Evolutionary conservation across 1,140 invertebrate genomes (phyloP).

Genomic region (Solenopsis invicta): DNA sequence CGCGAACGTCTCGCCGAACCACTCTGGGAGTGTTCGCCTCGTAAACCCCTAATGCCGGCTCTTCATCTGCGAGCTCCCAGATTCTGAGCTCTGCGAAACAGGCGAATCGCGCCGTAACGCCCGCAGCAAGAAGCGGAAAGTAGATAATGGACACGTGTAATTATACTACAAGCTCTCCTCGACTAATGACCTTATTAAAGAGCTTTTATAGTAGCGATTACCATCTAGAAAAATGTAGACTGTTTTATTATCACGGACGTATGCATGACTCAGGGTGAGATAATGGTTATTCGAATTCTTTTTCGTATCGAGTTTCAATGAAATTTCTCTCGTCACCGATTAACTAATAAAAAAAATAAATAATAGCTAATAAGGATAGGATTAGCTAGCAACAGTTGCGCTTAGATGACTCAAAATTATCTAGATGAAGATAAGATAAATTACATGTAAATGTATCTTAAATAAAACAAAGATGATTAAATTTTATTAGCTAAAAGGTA

Average conservation of each 20-base stretch:
- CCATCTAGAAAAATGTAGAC: background rate
- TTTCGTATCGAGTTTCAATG: background rate
- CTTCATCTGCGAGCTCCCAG: conserved; percentile 56
- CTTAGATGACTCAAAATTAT: too few relatives aligned
- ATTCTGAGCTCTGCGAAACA: conserved; percentile 38
- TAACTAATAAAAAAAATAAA: background rate
- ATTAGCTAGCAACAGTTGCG: too few relatives aligned
- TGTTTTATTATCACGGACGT: background rate
- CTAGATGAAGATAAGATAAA: too few relatives aligned
- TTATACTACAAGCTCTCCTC: conserved; percentile 23
- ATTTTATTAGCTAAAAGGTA: too few relatives aligned
- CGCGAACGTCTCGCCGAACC: conserved; percentile 67
- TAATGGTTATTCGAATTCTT: background rate
- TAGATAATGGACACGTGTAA: conserved; percentile 56
- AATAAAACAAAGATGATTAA: too few relatives aligned
- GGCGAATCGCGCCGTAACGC: conserved; percentile 26
- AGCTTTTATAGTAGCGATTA: background rate
- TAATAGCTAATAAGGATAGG: too few relatives aligned
- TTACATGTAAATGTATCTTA: too few relatives aligned
- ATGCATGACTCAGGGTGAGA: too few relatives aligned
- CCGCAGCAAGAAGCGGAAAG: conserved; percentile 48
- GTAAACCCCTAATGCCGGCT: conserved; percentile 67
- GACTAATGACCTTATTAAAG: conserved; percentile 33
- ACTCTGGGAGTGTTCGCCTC: conserved; percentile 68
- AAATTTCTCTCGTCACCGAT: conserved; percentile 46